A percentile compares a stretch with the other conserved stretches of the same genome.
Evolutionary conservation across 2,113 vertebrate genomes (phyloP).

Genomic region (Upupa epops): DNA sequence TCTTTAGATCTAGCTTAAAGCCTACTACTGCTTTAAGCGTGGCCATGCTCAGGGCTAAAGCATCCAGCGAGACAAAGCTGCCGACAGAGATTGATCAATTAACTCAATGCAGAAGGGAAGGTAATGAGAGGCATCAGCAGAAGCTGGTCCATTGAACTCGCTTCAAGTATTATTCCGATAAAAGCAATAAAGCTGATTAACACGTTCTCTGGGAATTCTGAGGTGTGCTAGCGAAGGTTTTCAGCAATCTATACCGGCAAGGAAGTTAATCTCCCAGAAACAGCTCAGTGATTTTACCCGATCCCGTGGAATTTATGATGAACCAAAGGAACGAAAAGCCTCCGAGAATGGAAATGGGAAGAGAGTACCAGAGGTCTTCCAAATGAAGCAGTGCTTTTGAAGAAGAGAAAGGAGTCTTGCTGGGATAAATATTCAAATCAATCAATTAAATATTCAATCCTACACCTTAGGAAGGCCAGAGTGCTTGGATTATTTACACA

Average conservation of each 20-base stretch:
- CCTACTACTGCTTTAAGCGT: not conserved
- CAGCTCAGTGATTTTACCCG: not conserved
- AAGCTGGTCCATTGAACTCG: not conserved
- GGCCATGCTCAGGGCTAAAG: not conserved
- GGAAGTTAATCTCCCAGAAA: conserved; percentile 23
- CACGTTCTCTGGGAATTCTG: conserved; percentile 1
- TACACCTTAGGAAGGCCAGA: not conserved
- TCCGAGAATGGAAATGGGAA: not conserved
- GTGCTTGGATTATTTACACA: not conserved
- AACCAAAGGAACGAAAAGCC: not conserved
- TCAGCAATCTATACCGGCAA: conserved; percentile 1
- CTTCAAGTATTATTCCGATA: conserved; percentile 33
- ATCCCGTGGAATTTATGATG: not conserved
- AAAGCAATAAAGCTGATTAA: conserved; percentile 42
- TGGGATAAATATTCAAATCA: not conserved
- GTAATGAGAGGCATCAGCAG: not conserved
- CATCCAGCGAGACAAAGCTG: not conserved
- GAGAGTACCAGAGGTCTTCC: not conserved
- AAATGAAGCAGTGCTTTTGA: conserved; percentile 4
- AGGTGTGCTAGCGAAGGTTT: not conserved
- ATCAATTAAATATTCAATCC: not conserved
- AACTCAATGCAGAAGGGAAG: not conserved
- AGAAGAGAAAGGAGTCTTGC: not conserved
- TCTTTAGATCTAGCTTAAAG: not conserved
- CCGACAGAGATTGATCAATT: not conserved